phyloP scores from a whole-genome alignment of 2,888 invertebrate species.

The Drosophila borealis region DNA sequence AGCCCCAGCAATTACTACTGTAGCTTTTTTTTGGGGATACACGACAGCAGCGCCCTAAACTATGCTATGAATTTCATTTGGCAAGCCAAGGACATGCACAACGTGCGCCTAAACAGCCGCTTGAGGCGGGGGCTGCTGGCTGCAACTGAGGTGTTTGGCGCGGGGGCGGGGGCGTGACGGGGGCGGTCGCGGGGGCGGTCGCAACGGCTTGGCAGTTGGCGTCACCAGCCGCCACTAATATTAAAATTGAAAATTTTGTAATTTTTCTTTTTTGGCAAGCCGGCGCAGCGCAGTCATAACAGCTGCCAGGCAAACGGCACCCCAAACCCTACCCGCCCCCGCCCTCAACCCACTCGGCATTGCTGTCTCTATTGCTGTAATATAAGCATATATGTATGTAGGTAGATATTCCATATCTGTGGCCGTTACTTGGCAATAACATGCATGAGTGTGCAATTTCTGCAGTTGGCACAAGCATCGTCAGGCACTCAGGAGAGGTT shows the following conservation, averaged over 20 bases:
- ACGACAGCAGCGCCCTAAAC: conserved; percentile 61
- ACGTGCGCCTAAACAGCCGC: conserved; percentile 73
- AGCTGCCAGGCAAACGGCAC: conserved; percentile 53
- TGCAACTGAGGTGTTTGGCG: conserved; percentile 36
- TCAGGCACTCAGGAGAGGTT: conserved; percentile 11
- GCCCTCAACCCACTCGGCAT: background rate
- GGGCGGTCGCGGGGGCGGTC: background rate
- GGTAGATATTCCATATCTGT: conserved; percentile 51
- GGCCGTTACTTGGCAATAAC: conserved; percentile 78
- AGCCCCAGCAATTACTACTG: conserved; percentile 46
- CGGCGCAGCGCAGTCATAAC: conserved; percentile 76
- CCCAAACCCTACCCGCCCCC: background rate
- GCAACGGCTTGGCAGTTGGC: conserved; percentile 66
- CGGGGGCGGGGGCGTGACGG: background rate
- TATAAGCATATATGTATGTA: conserved; percentile 5
- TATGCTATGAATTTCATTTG: conserved; percentile 80
- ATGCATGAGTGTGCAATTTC: conserved; percentile 80
- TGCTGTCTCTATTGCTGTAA: conserved; percentile 20
- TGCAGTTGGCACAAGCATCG: conserved; percentile 72
- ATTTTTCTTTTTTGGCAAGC: conserved; percentile 77
- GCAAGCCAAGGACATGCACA: conserved; percentile 79
- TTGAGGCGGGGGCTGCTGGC: conserved; percentile 14
- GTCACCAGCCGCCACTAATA: conserved; percentile 75
- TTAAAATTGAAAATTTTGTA: conserved; percentile 81
- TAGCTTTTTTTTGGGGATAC: conserved; percentile 48